Evolutionary conservation across 2,888 invertebrate species (phyloP).

Genomic region (Coremacera marginata): DNA sequence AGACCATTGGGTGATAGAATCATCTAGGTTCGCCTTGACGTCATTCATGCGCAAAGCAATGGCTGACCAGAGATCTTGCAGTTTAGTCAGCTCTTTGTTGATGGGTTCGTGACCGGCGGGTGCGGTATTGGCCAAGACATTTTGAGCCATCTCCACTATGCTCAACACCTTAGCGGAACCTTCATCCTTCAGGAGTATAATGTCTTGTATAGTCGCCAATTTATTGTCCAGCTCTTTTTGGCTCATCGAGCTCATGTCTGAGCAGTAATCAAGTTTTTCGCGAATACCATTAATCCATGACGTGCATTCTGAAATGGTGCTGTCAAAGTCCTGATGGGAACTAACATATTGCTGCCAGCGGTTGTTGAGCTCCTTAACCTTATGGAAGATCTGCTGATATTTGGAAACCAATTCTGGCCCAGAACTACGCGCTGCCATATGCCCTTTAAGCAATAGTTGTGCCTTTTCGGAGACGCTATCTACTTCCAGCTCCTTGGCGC

Average conservation of each 20-base stretch:
- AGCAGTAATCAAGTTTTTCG: slow-evolving; percentile 88
- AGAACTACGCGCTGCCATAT: slow-evolving; percentile 80
- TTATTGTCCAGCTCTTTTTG: slow-evolving; percentile 90
- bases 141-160: slow-evolving; percentile 91
- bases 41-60: slow-evolving; percentile 90
- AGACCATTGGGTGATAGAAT: slow-evolving; percentile 92
- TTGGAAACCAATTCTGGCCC: slow-evolving; percentile 92
- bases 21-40: slow-evolving; percentile 88
- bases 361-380: slow-evolving; percentile 89
- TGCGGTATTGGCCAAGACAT: slow-evolving; percentile 90
- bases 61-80: slow-evolving; percentile 93
- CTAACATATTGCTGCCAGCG: slow-evolving; percentile 94
- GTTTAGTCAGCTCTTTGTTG: slow-evolving; percentile 82
- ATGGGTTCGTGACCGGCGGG: slow-evolving; percentile 89
- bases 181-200: slow-evolving; percentile 91
- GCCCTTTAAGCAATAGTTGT: slow-evolving; percentile 83
- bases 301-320: slow-evolving; percentile 81
- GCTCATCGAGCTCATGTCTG: slow-evolving; percentile 83
- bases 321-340: slow-evolving; percentile 89
- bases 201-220: slow-evolving; percentile 85
- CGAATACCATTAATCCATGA: slow-evolving; percentile 87
- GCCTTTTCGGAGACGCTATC: slow-evolving; percentile 93
- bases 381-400: slow-evolving; percentile 90
- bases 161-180: slow-evolving; percentile 90
- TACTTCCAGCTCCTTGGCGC: slow-evolving; percentile 92